Evolutionary conservation across 2,888 invertebrate genomes (phyloP), one percentile per base, ranked within the genome.

Genomic region (Thumatha senex): DNA sequence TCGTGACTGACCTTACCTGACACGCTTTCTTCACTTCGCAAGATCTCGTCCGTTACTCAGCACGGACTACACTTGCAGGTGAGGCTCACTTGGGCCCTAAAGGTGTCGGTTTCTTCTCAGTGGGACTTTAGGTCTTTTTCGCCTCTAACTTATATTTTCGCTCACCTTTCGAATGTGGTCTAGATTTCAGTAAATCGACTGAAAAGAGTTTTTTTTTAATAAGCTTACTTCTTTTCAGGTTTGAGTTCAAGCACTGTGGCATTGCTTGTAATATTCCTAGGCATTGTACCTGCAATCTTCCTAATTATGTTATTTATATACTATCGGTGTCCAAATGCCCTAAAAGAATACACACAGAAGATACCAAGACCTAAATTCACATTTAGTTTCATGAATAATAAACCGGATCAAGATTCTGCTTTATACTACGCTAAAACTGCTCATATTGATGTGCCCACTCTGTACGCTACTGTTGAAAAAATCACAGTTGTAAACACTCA

Each of bases 221-320:
- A 18, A 15, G 7, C 24, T 18, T n/a, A 13, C 59, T 56, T 62
- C 47, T 51, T 71, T 65, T 35, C 93, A 97, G 97, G 95, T 63
- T 93, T 94, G 75, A 93, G 93, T 65, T 94, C 94, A 66, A 93
- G 97, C 80, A 93, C 96, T 76, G 95, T 96, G 53, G 95, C 95
- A 24, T 92, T 98, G 90, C 96, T 96, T 82, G 93, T 98, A 59
- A 94, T 98, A 69, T 97, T 98, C 93, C 93, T 98, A 67, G 95
- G 96, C 14, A 94, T 98, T 61, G 89, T 98, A 48, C 97, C 98
- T 0, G 83, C 94, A 50, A 81, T 95, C 36, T 93, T 95, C 0
- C 80, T 96, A 10, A 72, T 94, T 1, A 89, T 94, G 33, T 93
- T 96, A 77, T 86, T 95, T 15, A 79, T 94, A 47, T 97, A 96